Percentiles rank a stretch among this genome's conserved stretches.
These are phyloP conservation scores for Lophius americanus DNA, from an alignment of 2,797 vertebrate species.

Conservation along the genomic window DNA sequence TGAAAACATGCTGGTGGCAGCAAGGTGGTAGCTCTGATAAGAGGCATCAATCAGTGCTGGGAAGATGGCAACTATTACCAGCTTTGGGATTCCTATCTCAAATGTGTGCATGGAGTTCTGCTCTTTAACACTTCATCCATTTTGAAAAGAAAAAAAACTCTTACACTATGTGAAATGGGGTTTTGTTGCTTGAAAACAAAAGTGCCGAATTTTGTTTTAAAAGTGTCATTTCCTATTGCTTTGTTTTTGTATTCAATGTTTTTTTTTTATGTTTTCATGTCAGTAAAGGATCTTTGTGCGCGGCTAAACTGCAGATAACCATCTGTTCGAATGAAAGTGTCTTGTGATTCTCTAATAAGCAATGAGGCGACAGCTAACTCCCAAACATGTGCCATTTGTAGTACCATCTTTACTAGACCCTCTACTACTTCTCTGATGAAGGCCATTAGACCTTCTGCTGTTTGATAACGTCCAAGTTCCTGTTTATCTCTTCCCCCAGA, in stretches of 20 bases:
- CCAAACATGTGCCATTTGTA: constrained; percentile 55
- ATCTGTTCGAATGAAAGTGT: constrained; percentile 66
- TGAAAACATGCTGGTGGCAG: constrained; percentile 75
- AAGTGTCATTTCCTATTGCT: constrained; percentile 23
- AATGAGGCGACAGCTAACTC: constrained; percentile 57
- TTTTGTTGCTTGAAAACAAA: neutral
- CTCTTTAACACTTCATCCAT: constrained; percentile 9
- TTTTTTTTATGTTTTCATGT: constrained; percentile 34
- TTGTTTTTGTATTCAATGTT: constrained; percentile 25
- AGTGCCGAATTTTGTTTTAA: neutral
- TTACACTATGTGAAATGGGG: neutral
- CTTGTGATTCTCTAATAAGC: constrained; percentile 66
- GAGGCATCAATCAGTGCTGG: constrained; percentile 70
- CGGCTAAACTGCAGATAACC: constrained; percentile 55
- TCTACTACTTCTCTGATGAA: constrained; percentile 70
- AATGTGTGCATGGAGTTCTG: constrained; percentile 23
- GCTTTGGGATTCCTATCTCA: constrained; percentile 75
- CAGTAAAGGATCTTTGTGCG: constrained; percentile 45
- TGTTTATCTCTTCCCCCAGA: constrained; percentile 66
- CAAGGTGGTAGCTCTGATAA: constrained; percentile 80
- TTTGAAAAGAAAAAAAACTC: constrained; percentile 18
- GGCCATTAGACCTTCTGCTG: constrained; percentile 77
- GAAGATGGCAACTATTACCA: constrained; percentile 76
- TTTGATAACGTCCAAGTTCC: constrained; percentile 67
- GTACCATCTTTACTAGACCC: constrained; percentile 59